phyloP scores from a whole-genome alignment of 2,113 vertebrate genomes.

The Oryzias melastigma region DNA sequence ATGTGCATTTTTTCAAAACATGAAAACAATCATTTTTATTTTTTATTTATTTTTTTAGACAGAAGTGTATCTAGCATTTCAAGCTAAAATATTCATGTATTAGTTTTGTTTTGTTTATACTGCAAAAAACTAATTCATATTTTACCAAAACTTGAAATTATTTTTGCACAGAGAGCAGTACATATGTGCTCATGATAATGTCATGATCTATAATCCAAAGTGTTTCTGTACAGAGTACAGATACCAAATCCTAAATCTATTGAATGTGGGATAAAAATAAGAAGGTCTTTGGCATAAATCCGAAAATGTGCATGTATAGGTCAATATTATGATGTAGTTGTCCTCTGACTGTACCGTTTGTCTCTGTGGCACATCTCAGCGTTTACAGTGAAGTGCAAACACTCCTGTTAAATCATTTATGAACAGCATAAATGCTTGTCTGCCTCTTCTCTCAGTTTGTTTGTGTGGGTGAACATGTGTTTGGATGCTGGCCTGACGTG shows the following conservation, averaged over 20 bases:
- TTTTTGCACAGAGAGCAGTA: too few species aligned
- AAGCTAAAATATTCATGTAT: too few species aligned
- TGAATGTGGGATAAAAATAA: not conserved
- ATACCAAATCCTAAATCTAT: not conserved
- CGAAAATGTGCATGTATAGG: not conserved
- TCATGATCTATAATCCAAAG: not conserved
- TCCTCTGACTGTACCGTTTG: not conserved
- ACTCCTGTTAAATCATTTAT: constrained; percentile 23
- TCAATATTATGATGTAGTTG: not conserved
- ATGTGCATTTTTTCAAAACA: too few species aligned
- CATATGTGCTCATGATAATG: not conserved
- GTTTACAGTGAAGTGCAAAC: constrained; percentile 6
- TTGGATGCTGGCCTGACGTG: constrained; percentile 36
- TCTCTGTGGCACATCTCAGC: constrained; percentile 3
- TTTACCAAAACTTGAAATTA: too few species aligned
- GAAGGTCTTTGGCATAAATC: not conserved
- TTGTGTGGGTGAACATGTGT: constrained; percentile 40
- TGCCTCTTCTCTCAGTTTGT: constrained; percentile 1
- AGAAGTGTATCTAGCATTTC: too few species aligned
- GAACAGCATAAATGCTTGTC: constrained; percentile 12
- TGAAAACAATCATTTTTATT: too few species aligned
- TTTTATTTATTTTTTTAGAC: too few species aligned
- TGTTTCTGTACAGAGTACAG: not conserved
- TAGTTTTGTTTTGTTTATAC: too few species aligned
- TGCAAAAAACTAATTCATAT: too few species aligned